Evolutionary conservation across 2,113 vertebrate genomes (phyloP).

Genomic region (Martes martes): DNA sequence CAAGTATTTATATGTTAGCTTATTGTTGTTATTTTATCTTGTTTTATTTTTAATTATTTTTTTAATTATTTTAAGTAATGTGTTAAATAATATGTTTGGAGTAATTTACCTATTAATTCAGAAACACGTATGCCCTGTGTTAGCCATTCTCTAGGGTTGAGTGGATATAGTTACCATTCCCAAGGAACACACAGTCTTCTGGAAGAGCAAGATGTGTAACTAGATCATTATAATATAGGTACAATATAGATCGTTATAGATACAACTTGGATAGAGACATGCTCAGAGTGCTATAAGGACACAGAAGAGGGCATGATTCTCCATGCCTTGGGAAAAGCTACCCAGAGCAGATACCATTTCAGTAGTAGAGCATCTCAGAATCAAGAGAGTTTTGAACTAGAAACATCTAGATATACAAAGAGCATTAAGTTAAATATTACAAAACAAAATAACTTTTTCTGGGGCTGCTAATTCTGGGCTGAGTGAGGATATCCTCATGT

Average conservation of each 20-base stretch:
- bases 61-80: constrained; percentile 46
- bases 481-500: not conserved
- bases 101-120: constrained; percentile 22
- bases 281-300: not conserved
- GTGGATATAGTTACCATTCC: not conserved
- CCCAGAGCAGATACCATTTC: not conserved
- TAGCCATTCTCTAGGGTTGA: not conserved
- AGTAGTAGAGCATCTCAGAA: not conserved
- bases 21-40: not conserved
- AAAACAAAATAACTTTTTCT: not conserved
- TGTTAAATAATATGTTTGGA: not conserved
- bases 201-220: not conserved
- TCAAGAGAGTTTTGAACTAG: not conserved
- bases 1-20: not conserved
- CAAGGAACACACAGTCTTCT: not conserved
- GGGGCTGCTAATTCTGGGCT: not conserved
- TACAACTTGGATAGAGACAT: not conserved
- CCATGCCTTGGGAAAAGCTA: not conserved
- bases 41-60: not conserved
- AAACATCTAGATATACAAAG: not conserved
- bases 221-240: not conserved
- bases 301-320: not conserved
- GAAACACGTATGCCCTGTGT: not conserved
- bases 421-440: not conserved
- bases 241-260: not conserved